These are phyloP conservation scores for Amphiprion percula DNA, from an alignment of 2,113 vertebrate species.

Conservation along the genomic window DNA sequence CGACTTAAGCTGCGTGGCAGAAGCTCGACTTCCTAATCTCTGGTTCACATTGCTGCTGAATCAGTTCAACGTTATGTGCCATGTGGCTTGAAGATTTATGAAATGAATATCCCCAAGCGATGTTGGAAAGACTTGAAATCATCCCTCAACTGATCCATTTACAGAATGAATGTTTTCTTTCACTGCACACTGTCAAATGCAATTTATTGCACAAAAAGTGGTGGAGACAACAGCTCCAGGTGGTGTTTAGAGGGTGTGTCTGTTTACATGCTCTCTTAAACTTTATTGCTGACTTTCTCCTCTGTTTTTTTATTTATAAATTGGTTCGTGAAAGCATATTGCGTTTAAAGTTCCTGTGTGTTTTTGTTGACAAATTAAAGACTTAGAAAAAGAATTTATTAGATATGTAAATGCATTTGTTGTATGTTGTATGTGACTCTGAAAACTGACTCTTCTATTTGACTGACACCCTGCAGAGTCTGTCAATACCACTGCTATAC, in stretches of 20 bases:
- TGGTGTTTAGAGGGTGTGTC: background rate
- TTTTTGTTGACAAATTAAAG: background rate
- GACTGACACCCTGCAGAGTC: slow-evolving; percentile 20
- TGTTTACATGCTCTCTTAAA: background rate
- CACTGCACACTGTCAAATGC: background rate
- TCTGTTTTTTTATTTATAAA: too few relatives aligned
- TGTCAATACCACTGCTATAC: background rate
- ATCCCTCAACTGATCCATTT: background rate
- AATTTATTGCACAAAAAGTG: background rate
- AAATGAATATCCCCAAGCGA: background rate
- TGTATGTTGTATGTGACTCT: background rate
- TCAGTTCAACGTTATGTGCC: background rate
- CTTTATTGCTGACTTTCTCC: too few relatives aligned
- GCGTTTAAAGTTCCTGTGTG: background rate
- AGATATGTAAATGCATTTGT: background rate
- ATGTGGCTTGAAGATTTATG: background rate
- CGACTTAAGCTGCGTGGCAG: background rate
- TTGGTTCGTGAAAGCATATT: background rate
- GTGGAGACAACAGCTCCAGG: background rate
- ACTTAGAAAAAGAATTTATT: background rate
- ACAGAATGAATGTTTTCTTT: slow-evolving; percentile 2
- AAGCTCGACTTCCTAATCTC: background rate
- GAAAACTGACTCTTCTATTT: background rate
- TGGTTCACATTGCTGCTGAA: background rate
- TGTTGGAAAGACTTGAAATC: background rate